Evolutionary conservation across 53 echinoderm and acorn worm species (phyloP).

Genomic region (Patiria pectinifera): DNA sequence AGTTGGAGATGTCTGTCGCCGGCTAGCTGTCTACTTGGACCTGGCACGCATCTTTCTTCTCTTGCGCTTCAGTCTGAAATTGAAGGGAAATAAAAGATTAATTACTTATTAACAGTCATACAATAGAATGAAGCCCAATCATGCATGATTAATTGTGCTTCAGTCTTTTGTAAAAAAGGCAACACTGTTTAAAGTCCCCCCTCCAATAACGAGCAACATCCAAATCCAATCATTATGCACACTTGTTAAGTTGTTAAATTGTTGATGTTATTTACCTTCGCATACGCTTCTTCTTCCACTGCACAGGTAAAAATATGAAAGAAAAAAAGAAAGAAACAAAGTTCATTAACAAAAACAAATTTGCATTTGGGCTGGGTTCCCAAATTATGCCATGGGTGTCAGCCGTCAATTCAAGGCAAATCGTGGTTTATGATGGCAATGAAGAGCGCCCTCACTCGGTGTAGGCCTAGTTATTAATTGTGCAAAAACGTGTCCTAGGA

Average conservation of each 20-base stretch:
- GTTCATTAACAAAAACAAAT: neutral
- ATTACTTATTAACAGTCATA: neutral
- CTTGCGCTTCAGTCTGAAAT: slow-evolving; percentile 92
- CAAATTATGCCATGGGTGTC: no score
- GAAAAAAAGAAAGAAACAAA: neutral
- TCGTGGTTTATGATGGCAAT: no score
- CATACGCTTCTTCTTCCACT: slow-evolving; percentile 66
- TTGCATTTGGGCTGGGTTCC: neutral
- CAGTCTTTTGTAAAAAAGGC: neutral
- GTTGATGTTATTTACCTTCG: slow-evolving; percentile 12
- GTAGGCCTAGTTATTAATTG: no score
- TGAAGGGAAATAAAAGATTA: neutral
- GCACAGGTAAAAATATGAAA: slow-evolving; percentile 6
- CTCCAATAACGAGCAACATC: no score
- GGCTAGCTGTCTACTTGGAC: slow-evolving; percentile 83
- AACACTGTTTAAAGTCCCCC: neutral
- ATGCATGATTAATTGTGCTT: no score
- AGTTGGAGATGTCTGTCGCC: slow-evolving; percentile 29
- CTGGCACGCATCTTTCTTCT: slow-evolving; percentile 97
- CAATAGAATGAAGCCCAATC: no score
- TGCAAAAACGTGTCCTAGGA: no score
- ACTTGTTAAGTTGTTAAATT: no score
- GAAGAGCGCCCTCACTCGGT: no score
- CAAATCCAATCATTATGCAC: no score
- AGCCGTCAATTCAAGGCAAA: no score